phyloP scores from a whole-genome alignment of 1,140 invertebrate species.

The Bombyx mandarina region DNA sequence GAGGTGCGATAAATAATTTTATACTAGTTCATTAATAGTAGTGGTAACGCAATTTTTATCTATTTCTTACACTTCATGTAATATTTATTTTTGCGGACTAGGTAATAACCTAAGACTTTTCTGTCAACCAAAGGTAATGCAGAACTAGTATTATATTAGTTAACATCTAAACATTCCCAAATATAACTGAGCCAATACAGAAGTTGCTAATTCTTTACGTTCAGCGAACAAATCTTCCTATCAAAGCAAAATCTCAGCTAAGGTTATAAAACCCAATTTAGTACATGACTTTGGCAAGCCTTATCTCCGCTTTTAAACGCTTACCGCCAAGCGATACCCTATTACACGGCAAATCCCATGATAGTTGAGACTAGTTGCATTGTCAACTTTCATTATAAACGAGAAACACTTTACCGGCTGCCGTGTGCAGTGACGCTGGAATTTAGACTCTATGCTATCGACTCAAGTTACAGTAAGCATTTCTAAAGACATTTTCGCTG shows the following conservation, averaged over 20 bases:
- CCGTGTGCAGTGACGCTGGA: slow-evolving; percentile 1
- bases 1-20: no score
- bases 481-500: not conserved
- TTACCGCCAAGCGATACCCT: slow-evolving; percentile 39
- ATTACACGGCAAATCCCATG: slow-evolving; percentile 58
- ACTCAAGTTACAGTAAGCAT: not conserved
- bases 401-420: slow-evolving; percentile 15
- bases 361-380: slow-evolving; percentile 59
- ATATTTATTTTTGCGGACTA: no score
- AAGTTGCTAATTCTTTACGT: no score
- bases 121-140: no score
- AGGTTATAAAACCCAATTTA: slow-evolving; percentile 33
- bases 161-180: no score
- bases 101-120: no score
- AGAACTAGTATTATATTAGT: no score
- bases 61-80: no score
- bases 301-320: slow-evolving; percentile 45
- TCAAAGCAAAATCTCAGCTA: not conserved
- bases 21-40: no score
- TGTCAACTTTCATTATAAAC: slow-evolving; percentile 42
- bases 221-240: no score
- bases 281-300: slow-evolving; percentile 25
- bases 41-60: no score
- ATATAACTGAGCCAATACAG: no score
- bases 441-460: slow-evolving; percentile 15